A percentile compares a stretch with the other conserved stretches of the same genome.
phyloP scores from a whole-genome alignment of 2,797 vertebrate genomes.

The Merluccius polli region DNA sequence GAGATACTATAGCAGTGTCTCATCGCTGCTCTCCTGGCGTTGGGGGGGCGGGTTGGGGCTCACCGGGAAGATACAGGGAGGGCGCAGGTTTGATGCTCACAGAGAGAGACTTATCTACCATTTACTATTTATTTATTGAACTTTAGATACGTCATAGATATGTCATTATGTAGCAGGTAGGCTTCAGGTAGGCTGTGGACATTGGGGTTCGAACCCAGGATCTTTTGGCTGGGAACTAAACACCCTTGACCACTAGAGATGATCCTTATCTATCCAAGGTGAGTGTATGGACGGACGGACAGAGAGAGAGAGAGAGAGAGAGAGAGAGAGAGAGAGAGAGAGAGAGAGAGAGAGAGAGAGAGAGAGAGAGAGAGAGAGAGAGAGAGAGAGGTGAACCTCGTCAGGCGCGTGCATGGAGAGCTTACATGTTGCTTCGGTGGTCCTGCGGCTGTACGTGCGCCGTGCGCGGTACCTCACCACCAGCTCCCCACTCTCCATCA shows the following conservation, averaged over 20 bases:
- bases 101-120: neutral
- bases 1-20: neutral
- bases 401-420: slow-evolving; percentile 25
- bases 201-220: neutral
- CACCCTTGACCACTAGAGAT: neutral
- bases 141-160: neutral
- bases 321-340: neutral
- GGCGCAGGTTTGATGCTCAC: too few relatives aligned
- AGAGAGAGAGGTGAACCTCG: neutral
- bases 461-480: slow-evolving; percentile 86
- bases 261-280: slow-evolving; percentile 7
- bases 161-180: neutral
- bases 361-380: neutral
- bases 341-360: neutral
- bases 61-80: neutral
- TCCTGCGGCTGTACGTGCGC: slow-evolving; percentile 87
- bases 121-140: neutral
- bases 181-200: neutral
- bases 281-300: slow-evolving; percentile 7
- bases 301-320: neutral
- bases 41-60: neutral
- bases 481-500: slow-evolving; percentile 85
- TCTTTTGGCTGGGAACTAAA: neutral
- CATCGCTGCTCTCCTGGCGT: neutral
- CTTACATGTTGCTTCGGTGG: slow-evolving; percentile 87